Evolutionary conservation across 2,797 vertebrate species (phyloP), one percentile per base, ranked within the genome.

Genomic region (Streptopelia turtur): DNA sequence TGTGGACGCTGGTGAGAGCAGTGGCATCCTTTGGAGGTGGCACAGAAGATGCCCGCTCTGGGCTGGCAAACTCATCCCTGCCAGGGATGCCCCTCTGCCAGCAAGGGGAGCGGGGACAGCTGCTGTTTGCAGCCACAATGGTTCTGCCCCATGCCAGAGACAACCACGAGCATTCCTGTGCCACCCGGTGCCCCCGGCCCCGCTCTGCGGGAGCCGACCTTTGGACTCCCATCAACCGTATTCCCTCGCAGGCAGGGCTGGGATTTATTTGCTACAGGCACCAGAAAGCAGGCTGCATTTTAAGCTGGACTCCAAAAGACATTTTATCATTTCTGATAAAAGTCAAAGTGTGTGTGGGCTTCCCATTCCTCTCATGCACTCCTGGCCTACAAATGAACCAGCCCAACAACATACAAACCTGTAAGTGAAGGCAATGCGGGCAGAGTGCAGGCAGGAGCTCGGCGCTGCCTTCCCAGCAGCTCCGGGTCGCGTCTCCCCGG

Each of bases 141-240:
- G 87, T 79, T 65, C 82, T 22, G 72, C 24, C 4, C 47, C 3
- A 28, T 43, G 90, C 77, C 0, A 6, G 41, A 49, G 15, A 50
- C 83, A 81, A 28, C 74, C 47, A 47, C 87, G 52, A 24, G 20
- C 77, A 70, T 66, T 84, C 87, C 93, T 79, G 64, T 33, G 56
- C 69, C 84, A 56, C 39, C 31, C 2, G 0, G 24, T 16, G 55
- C 72, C 59, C 65, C 0, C 0, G 50, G 72, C 43, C 39, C 21
- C 0, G 4, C 86, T 37, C 57, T 5, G 76, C 86, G 35, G 68
- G 5, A 74, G 37, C 27, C 2, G 5, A 43, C 68, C 66, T 39
- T 9, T 16, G 23, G 27, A 30, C 37, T 64, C 50, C 2, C 8
- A 41, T 8, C 56, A 23, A 20, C 13, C 0, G 9, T 3, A 55